A percentile compares a stretch with the other conserved stretches of the same genome.
Conservation (phyloP, 2,888 invertebrate genomes). For the Drosophila putrida region DNA sequence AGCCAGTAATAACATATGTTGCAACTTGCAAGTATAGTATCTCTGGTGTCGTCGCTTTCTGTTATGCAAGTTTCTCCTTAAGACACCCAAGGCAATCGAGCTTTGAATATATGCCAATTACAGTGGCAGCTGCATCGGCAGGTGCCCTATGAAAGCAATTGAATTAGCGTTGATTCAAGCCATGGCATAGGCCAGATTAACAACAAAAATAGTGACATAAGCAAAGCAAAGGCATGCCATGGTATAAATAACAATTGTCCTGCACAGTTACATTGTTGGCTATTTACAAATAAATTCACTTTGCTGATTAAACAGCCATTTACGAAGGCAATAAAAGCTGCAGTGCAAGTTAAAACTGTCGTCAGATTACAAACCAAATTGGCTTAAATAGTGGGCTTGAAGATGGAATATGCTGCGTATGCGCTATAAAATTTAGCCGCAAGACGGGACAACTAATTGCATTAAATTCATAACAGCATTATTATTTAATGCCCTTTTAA, state of each 20-base stretch:
- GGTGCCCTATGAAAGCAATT: slow-evolving; percentile 70
- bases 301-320: slow-evolving; percentile 56
- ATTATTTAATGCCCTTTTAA: slow-evolving; percentile 31
- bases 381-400: slow-evolving; percentile 17
- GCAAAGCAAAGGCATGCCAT: slow-evolving; percentile 16
- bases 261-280: slow-evolving; percentile 49
- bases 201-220: slow-evolving; percentile 4
- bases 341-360: background rate
- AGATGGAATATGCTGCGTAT: slow-evolving; percentile 19
- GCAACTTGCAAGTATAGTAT: no score
- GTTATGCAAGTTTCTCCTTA: slow-evolving; percentile 38
- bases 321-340: slow-evolving; percentile 38
- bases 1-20: slow-evolving; percentile 46
- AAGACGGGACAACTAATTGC: slow-evolving; percentile 26
- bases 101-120: slow-evolving; percentile 56
- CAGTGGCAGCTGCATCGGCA: slow-evolving; percentile 31
- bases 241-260: slow-evolving; percentile 68
- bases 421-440: slow-evolving; percentile 5
- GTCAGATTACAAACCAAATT: slow-evolving; percentile 4
- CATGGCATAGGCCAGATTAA: slow-evolving; percentile 20
- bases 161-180: slow-evolving; percentile 65
- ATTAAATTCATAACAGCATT: slow-evolving; percentile 19
- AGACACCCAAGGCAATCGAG: slow-evolving; percentile 25
- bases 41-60: slow-evolving; percentile 32
- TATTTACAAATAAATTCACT: slow-evolving; percentile 46